phyloP scores from a whole-genome alignment of 2,113 vertebrate genomes.

The Nyctereutes procyonoides region DNA sequence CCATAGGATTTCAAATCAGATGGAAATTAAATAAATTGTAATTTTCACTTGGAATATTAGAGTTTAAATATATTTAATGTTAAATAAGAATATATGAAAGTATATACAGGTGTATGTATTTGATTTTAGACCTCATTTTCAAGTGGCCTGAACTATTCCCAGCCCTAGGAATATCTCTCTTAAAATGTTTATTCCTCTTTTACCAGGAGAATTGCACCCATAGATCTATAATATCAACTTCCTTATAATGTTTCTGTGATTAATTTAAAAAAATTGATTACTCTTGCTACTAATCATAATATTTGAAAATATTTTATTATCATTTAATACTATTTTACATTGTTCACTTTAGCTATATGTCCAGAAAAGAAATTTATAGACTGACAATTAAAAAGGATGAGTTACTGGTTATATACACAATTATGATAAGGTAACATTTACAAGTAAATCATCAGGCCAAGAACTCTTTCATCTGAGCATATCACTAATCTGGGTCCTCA shows the following conservation, averaged over 20 bases:
- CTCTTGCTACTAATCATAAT: not conserved
- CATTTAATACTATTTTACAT: not conserved
- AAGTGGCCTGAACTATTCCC: not conserved
- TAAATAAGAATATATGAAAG: not conserved
- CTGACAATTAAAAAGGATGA: not conserved
- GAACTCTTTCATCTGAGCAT: not conserved
- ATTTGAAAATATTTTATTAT: not conserved
- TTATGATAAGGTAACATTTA: not conserved
- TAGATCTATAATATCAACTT: not conserved
- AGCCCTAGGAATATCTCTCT: not conserved
- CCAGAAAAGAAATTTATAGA: not conserved
- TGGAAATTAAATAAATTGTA: not conserved
- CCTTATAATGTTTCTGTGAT: not conserved
- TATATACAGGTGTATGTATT: not conserved
- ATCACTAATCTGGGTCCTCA: not conserved
- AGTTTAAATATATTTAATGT: not conserved
- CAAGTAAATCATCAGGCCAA: not conserved
- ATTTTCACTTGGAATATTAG: not conserved
- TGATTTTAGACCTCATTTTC: not conserved
- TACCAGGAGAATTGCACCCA: not conserved
- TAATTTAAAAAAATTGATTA: not conserved
- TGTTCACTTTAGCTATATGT: not conserved
- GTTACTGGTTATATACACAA: not conserved
- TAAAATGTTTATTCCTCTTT: not conserved
- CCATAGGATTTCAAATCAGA: too few relatives aligned